Base-by-base conservation (phyloP, 2,113 vertebrate species). In the Lophius piscatorius region DNA sequence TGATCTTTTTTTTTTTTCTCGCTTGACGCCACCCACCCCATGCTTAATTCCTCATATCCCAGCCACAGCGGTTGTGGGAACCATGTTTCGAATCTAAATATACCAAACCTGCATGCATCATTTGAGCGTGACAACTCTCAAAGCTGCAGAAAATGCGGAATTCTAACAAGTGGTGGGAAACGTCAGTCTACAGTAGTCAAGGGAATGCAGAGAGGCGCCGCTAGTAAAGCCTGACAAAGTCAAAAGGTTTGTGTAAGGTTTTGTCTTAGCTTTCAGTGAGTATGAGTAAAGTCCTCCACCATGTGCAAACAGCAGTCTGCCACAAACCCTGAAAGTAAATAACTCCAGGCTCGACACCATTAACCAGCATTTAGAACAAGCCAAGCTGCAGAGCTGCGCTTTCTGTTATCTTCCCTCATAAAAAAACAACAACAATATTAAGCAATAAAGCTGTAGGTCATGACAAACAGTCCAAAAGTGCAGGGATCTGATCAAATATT, bases 211-310 rank as follows among this genome's bases (percentile, higher is more conserved):
- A 38, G 63, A 41, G 54, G 56, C 21, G 40, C 9, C 21, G 23
- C 62, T 23, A 7, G 33, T 45, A 13, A 57, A 64, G 66, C 35
- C 63, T 57, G 69, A 70, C 46, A 49, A 8, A 58, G 52, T 52
- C 49, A 62, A 64, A 64, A 45, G 9, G 45, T 63, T 58, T 87
- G 81, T 89, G 81, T 83, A 70, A 82, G 83, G 44, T 78, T 33
- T 16, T 63, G 69, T 62, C 55, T 50, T 33, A 56, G 85, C 68
- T 68, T 70, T 76, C 68, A 57, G 74, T 34, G 70, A 79, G 66
- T 72, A 40, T 76, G 81, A 79, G 78, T 86, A 81, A 87, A 87
- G 85, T 87, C 80, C 87, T 86, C 87, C 89, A 46, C 90, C 88
- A 90, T 89, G 72, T 70, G 84, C 85, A 91, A 88, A 89, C 83